Evolutionary conservation across 2,797 vertebrate genomes (phyloP).

Genomic region (Ptychadena robeensis): DNA sequence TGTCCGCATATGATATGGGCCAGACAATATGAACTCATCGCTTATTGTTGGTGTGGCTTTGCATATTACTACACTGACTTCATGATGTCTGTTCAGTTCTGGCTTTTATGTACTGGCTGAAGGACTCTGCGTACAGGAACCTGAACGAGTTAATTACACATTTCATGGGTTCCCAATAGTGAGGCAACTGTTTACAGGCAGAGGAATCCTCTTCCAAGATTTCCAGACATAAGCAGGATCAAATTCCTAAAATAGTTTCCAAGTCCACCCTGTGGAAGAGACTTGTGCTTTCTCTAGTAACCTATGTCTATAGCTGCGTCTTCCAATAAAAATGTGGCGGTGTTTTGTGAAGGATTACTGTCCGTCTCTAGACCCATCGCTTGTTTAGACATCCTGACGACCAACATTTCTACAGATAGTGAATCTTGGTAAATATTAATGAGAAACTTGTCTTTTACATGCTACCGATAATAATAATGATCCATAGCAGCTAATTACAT

Average conservation of each 20-base stretch:
- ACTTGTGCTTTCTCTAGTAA: constrained; percentile 38
- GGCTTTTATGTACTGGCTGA: neutral
- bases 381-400: constrained; percentile 9
- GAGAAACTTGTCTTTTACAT: neutral
- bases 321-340: constrained; percentile 42
- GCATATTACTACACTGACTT: neutral
- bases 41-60: neutral
- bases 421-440: neutral
- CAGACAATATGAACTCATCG: no score
- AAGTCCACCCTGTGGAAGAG: constrained; percentile 58
- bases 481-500: neutral
- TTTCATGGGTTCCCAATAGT: constrained; percentile 48
- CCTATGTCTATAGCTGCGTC: constrained; percentile 28
- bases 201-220: constrained; percentile 52
- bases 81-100: neutral
- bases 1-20: no score
- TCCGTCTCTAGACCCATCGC: constrained; percentile 5
- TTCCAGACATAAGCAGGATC: constrained; percentile 60
- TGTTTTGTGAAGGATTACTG: constrained; percentile 44
- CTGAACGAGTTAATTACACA: constrained; percentile 37
- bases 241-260: constrained; percentile 61
- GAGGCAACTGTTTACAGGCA: constrained; percentile 59
- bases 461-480: neutral
- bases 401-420: neutral
- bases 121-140: neutral